A percentile compares a stretch with the other conserved stretches of the same genome.
phyloP scores from a whole-genome alignment of 2,888 invertebrate genomes.

The Epinotia demarniana region DNA sequence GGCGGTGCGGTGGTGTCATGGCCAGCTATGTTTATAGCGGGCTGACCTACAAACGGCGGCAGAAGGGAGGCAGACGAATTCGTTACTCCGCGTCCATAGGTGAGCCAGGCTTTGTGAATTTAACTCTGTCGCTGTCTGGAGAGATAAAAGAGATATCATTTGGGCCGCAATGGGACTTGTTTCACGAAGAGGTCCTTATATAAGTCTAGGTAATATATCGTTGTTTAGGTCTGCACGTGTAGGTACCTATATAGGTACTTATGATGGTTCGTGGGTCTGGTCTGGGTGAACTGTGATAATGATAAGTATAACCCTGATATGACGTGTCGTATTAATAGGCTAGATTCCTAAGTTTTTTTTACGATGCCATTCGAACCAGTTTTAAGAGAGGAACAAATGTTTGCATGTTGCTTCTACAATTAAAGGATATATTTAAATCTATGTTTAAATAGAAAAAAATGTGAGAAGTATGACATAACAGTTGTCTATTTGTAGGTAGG shows the following conservation, averaged over 20 bases:
- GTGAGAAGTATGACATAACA: no score
- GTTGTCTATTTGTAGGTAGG: no score
- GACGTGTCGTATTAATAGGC: no score
- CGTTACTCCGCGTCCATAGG: conserved; percentile 28
- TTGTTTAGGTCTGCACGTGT: background rate
- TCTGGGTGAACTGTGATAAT: no score
- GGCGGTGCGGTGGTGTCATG: conserved; percentile 33
- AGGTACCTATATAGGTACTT: background rate
- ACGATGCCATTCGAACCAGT: no score
- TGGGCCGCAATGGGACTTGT: conserved; percentile 1
- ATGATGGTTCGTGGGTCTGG: no score
- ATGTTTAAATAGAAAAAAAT: no score
- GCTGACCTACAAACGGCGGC: conserved; percentile 41
- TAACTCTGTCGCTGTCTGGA: conserved; percentile 16
- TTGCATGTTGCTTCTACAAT: no score
- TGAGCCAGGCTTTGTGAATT: conserved; percentile 27
- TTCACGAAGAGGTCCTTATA: background rate
- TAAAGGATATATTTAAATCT: no score
- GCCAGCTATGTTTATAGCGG: conserved; percentile 39
- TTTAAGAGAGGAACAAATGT: no score
- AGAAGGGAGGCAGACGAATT: conserved; percentile 35
- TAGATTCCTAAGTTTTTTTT: no score
- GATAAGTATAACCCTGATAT: no score
- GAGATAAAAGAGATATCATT: conserved; percentile 14
- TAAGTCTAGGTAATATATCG: background rate